Conservation (phyloP, 2,797 vertebrate species). For the Microtus agrestis region DNA sequence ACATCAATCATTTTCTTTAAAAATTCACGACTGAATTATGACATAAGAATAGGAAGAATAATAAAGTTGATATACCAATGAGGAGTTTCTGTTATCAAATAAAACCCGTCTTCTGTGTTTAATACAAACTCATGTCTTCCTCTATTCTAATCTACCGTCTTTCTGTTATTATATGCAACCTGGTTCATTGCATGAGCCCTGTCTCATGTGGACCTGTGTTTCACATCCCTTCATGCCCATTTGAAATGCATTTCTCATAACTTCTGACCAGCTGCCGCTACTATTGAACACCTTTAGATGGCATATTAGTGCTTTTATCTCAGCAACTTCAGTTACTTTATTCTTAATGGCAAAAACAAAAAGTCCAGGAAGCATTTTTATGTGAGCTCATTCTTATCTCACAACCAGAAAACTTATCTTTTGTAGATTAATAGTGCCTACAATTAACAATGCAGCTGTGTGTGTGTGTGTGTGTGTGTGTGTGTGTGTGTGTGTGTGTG, state of each 20-base stretch:
- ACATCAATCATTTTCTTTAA: background rate
- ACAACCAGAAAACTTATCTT: background rate
- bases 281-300: background rate
- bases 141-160: background rate
- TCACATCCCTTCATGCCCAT: background rate
- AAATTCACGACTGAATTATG: background rate
- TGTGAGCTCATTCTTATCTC: background rate
- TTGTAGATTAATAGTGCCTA: background rate
- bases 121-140: background rate
- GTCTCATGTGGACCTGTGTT: background rate
- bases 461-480: fast-evolving
- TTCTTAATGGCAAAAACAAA: background rate
- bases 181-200: background rate
- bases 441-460: background rate
- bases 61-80: background rate
- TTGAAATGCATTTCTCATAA: background rate
- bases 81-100: background rate
- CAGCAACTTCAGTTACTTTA: background rate
- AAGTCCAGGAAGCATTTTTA: background rate
- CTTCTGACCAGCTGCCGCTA: background rate
- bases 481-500: background rate
- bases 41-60: background rate
- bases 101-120: background rate
- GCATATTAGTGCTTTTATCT: background rate
- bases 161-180: background rate